phyloP scores from a whole-genome alignment of 2,113 vertebrate genomes.

The Mus spicilegus region DNA sequence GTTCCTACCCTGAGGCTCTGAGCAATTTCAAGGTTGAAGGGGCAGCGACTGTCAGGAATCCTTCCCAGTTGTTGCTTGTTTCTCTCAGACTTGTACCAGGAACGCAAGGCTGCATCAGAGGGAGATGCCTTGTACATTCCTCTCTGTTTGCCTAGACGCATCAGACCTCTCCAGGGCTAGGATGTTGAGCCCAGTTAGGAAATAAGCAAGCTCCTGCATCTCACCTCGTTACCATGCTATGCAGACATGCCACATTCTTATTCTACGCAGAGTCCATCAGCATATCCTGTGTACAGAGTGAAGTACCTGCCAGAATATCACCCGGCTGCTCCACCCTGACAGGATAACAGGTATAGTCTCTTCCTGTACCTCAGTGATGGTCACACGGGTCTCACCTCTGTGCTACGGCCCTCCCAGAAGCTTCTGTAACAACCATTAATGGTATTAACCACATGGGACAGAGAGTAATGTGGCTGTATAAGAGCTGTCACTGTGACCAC shows the following conservation, averaged over 20 bases:
- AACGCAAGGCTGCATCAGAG: accelerated
- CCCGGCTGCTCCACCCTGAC: accelerated
- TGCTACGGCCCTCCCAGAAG: background rate
- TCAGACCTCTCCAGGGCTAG: background rate
- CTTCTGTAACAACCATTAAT: background rate
- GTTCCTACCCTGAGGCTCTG: background rate
- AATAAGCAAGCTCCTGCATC: accelerated
- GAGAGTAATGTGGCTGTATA: accelerated
- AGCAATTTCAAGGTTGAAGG: slow-evolving; percentile 66
- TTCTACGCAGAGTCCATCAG: background rate
- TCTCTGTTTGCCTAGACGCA: background rate
- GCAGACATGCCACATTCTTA: accelerated
- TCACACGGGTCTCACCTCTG: accelerated
- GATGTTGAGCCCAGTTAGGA: background rate
- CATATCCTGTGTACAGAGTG: accelerated
- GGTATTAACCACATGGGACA: background rate
- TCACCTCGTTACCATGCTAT: accelerated
- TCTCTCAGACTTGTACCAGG: background rate
- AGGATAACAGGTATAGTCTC: accelerated
- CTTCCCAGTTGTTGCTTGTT: background rate
- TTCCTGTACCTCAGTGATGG: too few species aligned
- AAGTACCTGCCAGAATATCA: accelerated
- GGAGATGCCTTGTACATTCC: background rate
- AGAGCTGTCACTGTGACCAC: accelerated
- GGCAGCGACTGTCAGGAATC: background rate